phyloP scores from a whole-genome alignment of 2,797 vertebrate genomes.

The Peromyscus melanophrys region DNA sequence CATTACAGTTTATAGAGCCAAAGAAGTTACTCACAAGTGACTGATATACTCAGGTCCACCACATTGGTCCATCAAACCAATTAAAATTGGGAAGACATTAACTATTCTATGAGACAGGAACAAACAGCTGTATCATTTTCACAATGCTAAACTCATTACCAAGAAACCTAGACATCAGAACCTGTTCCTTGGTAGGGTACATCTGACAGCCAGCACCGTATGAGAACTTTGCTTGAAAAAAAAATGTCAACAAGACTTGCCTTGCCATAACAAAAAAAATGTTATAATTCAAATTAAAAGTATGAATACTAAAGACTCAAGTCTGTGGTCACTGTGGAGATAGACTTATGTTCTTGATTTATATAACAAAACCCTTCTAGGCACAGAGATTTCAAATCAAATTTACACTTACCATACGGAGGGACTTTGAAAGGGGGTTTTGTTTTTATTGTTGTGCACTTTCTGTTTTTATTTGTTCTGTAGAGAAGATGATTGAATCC shows the following conservation, averaged over 20 bases:
- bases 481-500: neutral
- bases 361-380: conserved; percentile 32
- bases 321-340: neutral
- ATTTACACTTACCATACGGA: neutral
- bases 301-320: neutral
- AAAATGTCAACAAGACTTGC: conserved; percentile 1
- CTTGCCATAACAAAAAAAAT: conserved; percentile 18
- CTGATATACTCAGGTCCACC: neutral
- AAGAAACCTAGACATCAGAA: neutral
- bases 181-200: neutral
- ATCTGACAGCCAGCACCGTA: neutral
- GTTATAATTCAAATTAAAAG: conserved; percentile 43
- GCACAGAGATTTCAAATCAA: conserved; percentile 32
- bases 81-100: neutral
- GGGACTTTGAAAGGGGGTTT: neutral
- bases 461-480: neutral
- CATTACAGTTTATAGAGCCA: neutral
- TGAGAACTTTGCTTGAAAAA: neutral
- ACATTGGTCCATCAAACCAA: neutral
- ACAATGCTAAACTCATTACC: neutral
- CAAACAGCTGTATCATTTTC: conserved; percentile 34
- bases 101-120: neutral
- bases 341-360: neutral
- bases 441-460: neutral
- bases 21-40: conserved; percentile 41